Base-by-base conservation (phyloP, 1,140 invertebrate species). In the Thalassaphorura encarpata region DNA sequence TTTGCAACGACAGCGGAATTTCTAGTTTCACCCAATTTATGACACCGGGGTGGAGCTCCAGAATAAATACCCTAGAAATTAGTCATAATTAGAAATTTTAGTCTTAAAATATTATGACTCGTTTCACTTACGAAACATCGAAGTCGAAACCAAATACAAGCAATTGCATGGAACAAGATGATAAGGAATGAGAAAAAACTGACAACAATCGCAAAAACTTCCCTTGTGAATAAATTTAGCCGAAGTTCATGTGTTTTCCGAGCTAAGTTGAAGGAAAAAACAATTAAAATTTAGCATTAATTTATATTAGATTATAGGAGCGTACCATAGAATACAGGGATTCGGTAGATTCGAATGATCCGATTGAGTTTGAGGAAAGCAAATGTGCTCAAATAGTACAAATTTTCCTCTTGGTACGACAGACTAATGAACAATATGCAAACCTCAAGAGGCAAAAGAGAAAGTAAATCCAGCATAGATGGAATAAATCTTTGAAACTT, bases 281-380 rank as follows among this genome's bases (percentile, higher is more conserved):
- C 6, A 19, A 23, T 16, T 8, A 28, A 29, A 18, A 4, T 28
- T 39, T 28, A 51, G 8, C 4, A 6, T 45, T 11, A 46, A 11
- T 29, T 47, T n/a, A n/a, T n/a, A n/a, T n/a, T n/a, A n/a, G n/a
- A n/a, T 39, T 27, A 39, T 56, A 8, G 36, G 29, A 21, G 15
- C 54, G 48, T 56, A 56, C 54, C 19, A 28, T 56, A 56, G 27
- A 31, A 56, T 6, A 15, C 39, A 23, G 24, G 3, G n/a, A 56
- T 33, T 5, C 54, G 31, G 36, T 56, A 41, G 19, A 56, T 33
- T 15, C 54, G 31, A 5, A 56, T 23, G n/a, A 56, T 5, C 5
- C 54, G 50, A 28, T 39, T 33, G 3, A 55, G 39, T 13, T 29
- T 21, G 23, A 49, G 31, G 4, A 26, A 15, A 27, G 6, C 19